These are phyloP conservation scores for Platalea minor DNA, from an alignment of 2,797 vertebrate genomes.

Conservation along the genomic window DNA sequence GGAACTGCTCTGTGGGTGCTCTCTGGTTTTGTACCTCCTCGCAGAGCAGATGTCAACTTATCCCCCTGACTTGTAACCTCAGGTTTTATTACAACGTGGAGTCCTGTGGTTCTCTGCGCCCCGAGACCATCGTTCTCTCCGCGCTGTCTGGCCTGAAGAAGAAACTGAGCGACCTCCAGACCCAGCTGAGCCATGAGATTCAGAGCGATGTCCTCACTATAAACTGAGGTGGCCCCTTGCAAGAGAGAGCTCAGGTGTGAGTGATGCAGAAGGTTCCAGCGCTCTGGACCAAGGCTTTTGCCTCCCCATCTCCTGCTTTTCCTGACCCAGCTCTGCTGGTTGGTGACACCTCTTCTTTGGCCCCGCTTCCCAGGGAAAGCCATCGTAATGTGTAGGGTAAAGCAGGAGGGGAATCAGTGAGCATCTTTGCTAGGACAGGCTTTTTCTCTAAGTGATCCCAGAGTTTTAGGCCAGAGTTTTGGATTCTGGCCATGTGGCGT, in stretches of 20 bases:
- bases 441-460: neutral
- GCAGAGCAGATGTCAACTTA: neutral
- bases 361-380: neutral
- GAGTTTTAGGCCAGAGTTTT: neutral
- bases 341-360: neutral
- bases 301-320: neutral
- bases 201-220: conserved; percentile 98
- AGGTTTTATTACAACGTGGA: conserved; percentile 98
- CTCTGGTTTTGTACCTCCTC: neutral
- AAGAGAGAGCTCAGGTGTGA: neutral
- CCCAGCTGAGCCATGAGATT: conserved; percentile 96
- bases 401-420: neutral
- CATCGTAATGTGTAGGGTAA: neutral
- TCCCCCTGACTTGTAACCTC: neutral
- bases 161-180: conserved; percentile 96
- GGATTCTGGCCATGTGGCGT: neutral
- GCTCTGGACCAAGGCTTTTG: neutral
- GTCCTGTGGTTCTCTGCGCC: conserved; percentile 93
- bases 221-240: conserved; percentile 76
- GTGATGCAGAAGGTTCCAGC: neutral
- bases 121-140: conserved; percentile 94
- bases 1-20: neutral
- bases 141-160: conserved; percentile 94
- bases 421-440: neutral
- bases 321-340: neutral